Conservation (phyloP, 2,113 vertebrate genomes). For the Euleptes europaea region DNA sequence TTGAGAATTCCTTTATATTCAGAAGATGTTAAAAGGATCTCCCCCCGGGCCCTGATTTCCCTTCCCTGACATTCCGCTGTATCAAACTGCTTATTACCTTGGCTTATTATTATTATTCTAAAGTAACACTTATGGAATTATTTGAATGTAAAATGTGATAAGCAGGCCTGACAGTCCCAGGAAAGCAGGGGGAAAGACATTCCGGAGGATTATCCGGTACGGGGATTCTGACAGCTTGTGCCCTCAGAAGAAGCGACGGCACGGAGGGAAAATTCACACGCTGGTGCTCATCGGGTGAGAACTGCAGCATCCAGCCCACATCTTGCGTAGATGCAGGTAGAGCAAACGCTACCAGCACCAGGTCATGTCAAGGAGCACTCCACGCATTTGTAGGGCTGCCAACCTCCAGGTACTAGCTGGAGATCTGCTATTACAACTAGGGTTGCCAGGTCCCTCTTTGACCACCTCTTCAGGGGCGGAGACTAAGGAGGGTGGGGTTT, state of each 20-base stretch:
- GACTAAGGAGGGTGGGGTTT: no score
- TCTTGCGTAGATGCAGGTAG: neutral
- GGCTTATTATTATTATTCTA: slow-evolving; percentile 39
- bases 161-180: neutral
- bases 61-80: slow-evolving; percentile 31
- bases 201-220: neutral
- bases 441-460: no score
- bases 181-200: neutral
- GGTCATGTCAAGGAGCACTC: neutral
- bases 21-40: slow-evolving; percentile 56
- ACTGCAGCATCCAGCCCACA: neutral
- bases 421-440: no score
- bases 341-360: neutral
- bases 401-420: no score
- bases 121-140: slow-evolving; percentile 23
- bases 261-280: neutral
- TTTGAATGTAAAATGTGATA: slow-evolving; percentile 24
- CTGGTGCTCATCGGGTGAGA: neutral
- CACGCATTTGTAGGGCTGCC: no score
- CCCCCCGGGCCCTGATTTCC: slow-evolving; percentile 42
- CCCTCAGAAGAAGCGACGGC: neutral
- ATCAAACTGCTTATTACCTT: slow-evolving; percentile 40
- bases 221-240: neutral
- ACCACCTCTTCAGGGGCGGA: no score
- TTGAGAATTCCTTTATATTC: slow-evolving; percentile 52